Evolutionary conservation across 2,888 invertebrate genomes (phyloP).

Genomic region (Andrena fulva): DNA sequence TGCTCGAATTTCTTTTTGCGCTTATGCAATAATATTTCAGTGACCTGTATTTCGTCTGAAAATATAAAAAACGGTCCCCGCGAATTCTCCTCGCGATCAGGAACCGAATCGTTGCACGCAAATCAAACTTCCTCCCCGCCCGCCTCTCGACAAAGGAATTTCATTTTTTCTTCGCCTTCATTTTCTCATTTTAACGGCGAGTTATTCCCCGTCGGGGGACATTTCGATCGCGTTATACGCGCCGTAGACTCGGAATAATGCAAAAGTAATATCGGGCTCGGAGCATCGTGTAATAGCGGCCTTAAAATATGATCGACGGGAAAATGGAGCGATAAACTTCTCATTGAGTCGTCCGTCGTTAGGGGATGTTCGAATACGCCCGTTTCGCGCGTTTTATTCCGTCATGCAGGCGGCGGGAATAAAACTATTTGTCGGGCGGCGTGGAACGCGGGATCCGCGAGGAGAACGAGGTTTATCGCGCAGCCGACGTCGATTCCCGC

Average conservation of each 20-base stretch:
- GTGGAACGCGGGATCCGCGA: neutral
- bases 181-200: constrained; percentile 15
- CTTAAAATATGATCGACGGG: constrained; percentile 73
- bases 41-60: no score
- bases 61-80: neutral
- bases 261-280: constrained; percentile 74
- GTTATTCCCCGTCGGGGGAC: constrained; percentile 39
- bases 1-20: no score
- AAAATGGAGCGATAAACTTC: constrained; percentile 78
- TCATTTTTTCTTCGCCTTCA: neutral
- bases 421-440: constrained; percentile 69
- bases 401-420: constrained; percentile 52
- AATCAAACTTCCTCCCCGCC: neutral
- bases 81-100: neutral
- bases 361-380: constrained; percentile 69
- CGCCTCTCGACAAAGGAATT: constrained; percentile 1
- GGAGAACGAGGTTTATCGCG: constrained; percentile 23
- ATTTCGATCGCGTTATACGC: constrained; percentile 51
- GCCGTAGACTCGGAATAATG: constrained; percentile 66
- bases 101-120: neutral
- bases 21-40: no score
- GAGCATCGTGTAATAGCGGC: constrained; percentile 71
- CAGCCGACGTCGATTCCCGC: neutral
- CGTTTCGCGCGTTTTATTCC: constrained; percentile 76
- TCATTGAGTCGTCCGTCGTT: constrained; percentile 69